These are phyloP conservation scores for Hyperoplus lanceolatus DNA, from an alignment of 2,797 vertebrate species.

Conservation along the genomic window DNA sequence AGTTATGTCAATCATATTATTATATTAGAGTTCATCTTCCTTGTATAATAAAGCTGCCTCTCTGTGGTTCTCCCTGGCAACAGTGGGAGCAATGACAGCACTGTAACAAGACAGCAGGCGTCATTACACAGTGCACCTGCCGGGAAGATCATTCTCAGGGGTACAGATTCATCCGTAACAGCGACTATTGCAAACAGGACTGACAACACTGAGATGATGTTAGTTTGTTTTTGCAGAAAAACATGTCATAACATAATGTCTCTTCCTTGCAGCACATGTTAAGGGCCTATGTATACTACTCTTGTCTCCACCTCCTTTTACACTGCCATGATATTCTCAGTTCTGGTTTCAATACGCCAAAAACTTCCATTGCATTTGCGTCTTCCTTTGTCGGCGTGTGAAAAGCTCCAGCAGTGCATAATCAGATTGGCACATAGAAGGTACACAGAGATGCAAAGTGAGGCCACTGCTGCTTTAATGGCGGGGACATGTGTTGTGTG, in stretches of 20 bases:
- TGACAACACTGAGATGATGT: neutral
- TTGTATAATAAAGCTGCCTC: constrained; percentile 10
- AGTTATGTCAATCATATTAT: constrained; percentile 13
- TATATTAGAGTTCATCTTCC: constrained; percentile 6
- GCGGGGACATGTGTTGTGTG: constrained; percentile 47
- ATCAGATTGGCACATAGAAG: constrained; percentile 59
- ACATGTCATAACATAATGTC: neutral
- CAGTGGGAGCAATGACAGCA: constrained; percentile 37
- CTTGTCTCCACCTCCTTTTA: neutral
- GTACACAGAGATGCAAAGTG: constrained; percentile 44
- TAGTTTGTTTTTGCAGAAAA: neutral
- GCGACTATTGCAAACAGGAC: constrained; percentile 5
- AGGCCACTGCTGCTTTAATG: constrained; percentile 61
- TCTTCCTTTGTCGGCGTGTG: constrained; percentile 19
- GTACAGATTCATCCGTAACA: neutral
- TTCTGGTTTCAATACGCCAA: constrained; percentile 28
- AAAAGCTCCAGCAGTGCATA: constrained; percentile 61
- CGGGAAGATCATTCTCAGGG: constrained; percentile 22
- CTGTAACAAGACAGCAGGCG: constrained; percentile 39
- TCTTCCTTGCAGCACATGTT: neutral
- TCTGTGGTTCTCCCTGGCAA: constrained; percentile 67
- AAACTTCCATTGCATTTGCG: constrained; percentile 9
- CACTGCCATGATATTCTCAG: constrained; percentile 1
- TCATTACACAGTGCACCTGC: constrained; percentile 24
- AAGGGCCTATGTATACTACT: too few species aligned